Conservation (phyloP, 2,113 vertebrate species). For the Callopanchax toddi region DNA sequence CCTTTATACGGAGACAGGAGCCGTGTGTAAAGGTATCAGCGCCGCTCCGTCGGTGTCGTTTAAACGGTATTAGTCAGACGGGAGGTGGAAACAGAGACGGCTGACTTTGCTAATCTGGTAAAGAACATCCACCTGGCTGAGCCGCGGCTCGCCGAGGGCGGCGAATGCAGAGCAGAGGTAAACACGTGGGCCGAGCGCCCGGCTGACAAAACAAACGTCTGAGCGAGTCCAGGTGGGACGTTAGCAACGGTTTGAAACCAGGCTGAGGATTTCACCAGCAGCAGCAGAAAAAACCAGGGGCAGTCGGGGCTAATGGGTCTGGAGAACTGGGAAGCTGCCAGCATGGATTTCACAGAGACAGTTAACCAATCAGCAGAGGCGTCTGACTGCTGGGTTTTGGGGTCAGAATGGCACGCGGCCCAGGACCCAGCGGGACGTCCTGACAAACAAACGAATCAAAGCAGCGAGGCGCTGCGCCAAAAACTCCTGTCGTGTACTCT, state of each 20-base stretch:
- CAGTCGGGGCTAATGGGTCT: not conserved
- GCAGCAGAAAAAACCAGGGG: not conserved
- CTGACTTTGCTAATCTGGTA: conserved; percentile 71
- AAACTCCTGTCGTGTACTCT: conserved; percentile 7
- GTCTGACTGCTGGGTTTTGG: conserved; percentile 13
- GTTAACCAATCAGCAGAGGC: conserved; percentile 11
- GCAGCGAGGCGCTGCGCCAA: not conserved
- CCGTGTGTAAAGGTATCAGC: too few relatives aligned
- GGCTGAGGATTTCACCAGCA: too few relatives aligned
- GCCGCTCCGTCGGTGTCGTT: conserved; percentile 7
- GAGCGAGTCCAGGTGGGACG: conserved; percentile 1
- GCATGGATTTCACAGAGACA: too few relatives aligned
- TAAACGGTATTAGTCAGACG: conserved; percentile 43
- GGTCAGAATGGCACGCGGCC: conserved; percentile 10
- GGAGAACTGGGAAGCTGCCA: not conserved
- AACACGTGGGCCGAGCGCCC: conserved; percentile 49
- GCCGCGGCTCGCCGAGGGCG: conserved; percentile 26
- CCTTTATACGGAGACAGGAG: too few relatives aligned
- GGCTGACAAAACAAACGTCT: conserved; percentile 38
- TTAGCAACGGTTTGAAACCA: too few relatives aligned
- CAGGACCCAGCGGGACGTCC: not conserved
- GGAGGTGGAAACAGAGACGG: conserved; percentile 46
- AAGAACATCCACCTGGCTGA: conserved; percentile 72
- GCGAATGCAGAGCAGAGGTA: conserved; percentile 19
- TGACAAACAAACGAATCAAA: conserved; percentile 23